Conservation (phyloP, 2,888 invertebrate genomes). For the Pogonocherus hispidulus region DNA sequence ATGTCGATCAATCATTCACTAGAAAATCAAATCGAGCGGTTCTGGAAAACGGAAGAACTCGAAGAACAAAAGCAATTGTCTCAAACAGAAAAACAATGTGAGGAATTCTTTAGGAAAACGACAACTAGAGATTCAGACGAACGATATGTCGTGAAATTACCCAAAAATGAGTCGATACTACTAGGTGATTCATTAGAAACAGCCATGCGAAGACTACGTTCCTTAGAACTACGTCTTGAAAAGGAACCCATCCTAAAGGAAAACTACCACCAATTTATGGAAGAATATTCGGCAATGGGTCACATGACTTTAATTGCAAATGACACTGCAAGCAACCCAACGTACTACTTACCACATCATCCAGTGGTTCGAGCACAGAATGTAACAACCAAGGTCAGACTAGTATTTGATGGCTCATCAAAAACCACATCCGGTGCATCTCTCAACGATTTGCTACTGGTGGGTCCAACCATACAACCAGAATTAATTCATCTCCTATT, state of each 20-base stretch:
- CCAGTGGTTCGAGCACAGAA: conserved; percentile 11
- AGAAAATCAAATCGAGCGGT: conserved; percentile 26
- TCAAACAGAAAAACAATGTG: conserved; percentile 28
- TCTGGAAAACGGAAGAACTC: conserved; percentile 34
- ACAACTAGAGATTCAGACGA: conserved; percentile 27
- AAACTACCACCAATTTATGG: conserved; percentile 31
- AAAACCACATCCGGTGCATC: conserved; percentile 15
- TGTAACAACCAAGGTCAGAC: conserved; percentile 17
- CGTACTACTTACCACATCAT: conserved; percentile 26
- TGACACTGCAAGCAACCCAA: neutral
- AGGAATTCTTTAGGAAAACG: conserved; percentile 21
- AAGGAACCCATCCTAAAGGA: conserved; percentile 19
- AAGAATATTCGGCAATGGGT: conserved; percentile 28
- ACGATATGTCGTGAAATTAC: conserved; percentile 30
- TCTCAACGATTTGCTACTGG: no score
- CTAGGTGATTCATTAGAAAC: conserved; percentile 23
- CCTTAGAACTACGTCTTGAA: conserved; percentile 27
- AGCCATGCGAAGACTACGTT: conserved; percentile 27
- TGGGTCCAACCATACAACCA: conserved; percentile 31
- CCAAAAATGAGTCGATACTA: neutral
- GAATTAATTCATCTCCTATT: conserved; percentile 40
- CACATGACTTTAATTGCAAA: conserved; percentile 25
- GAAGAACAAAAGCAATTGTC: neutral
- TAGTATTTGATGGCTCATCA: conserved; percentile 18
- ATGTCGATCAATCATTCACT: neutral